Percentiles rank a stretch among this genome's conserved stretches.
Conservation (phyloP, 1,140 invertebrate species). For the Trichonephila inaurata region DNA sequence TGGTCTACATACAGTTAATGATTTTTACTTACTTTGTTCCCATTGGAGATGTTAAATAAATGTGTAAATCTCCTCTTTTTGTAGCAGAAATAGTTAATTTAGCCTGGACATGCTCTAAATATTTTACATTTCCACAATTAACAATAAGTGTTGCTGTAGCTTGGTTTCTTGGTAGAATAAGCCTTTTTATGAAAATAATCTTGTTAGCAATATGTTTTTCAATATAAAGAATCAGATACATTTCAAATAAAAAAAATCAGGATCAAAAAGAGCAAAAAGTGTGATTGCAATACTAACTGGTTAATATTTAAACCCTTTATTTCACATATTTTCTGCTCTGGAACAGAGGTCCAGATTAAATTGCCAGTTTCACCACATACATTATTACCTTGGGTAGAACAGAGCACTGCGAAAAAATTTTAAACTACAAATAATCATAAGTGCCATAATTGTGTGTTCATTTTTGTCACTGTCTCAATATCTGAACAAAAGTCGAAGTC, state of each 20-base stretch:
- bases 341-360: conserved; percentile 91
- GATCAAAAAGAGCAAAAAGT: neutral
- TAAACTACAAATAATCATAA: no score
- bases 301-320: conserved; percentile 77
- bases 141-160: conserved; percentile 24
- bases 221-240: no score
- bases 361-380: conserved; percentile 93
- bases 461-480: no score
- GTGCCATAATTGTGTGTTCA: no score
- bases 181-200: conserved; percentile 17
- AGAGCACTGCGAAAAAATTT: no score
- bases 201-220: no score
- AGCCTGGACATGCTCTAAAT: conserved; percentile 91
- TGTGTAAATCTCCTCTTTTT: conserved; percentile 93
- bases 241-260: neutral
- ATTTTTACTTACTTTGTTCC: conserved; percentile 81
- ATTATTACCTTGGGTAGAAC: no score
- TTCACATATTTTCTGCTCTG: conserved; percentile 85
- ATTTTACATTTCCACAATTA: conserved; percentile 65
- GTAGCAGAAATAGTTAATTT: conserved; percentile 89
- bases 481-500: no score
- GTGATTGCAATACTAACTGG: conserved; percentile 38
- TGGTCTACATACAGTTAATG: no score
- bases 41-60: conserved; percentile 92
- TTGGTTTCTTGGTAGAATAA: conserved; percentile 40